These are phyloP conservation scores for Menidia beryllina DNA, from an alignment of 2,113 vertebrate species.

Conservation along the genomic window DNA sequence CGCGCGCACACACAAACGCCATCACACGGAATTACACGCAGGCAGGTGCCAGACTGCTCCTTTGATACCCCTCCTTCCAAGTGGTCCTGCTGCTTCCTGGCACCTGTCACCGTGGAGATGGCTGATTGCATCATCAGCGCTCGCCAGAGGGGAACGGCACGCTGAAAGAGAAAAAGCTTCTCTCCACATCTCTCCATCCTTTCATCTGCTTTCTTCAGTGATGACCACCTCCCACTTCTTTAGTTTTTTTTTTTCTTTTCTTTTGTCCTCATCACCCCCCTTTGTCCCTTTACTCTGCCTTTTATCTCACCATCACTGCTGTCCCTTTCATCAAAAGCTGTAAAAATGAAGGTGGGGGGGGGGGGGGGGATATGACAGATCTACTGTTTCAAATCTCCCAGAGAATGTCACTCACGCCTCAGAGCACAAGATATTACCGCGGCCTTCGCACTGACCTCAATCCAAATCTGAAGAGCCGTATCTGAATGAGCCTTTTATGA, in stretches of 20 bases:
- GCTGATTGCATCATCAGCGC: constrained; percentile 79
- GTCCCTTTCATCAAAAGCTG: constrained; percentile 66
- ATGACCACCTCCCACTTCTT: constrained; percentile 41
- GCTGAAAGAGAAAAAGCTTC: constrained; percentile 67
- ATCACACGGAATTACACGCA: constrained; percentile 30
- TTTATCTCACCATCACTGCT: constrained; percentile 71
- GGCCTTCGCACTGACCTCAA: constrained; percentile 75
- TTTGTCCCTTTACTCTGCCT: constrained; percentile 53
- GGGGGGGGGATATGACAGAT: constrained; percentile 56
- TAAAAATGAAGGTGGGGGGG: constrained; percentile 51
- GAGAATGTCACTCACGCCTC: constrained; percentile 67
- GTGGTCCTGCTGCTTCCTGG: constrained; percentile 74
- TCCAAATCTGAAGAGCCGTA: constrained; percentile 71
- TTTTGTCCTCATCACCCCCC: constrained; percentile 57
- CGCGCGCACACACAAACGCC: constrained; percentile 11
- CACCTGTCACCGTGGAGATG: constrained; percentile 80
- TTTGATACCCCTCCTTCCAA: constrained; percentile 73
- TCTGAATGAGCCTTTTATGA: constrained; percentile 72
- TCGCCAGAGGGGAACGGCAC: constrained; percentile 68
- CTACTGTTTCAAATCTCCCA: constrained; percentile 62
- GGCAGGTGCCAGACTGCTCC: constrained; percentile 60
- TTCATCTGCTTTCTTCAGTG: constrained; percentile 69
- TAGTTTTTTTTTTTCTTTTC: constrained; percentile 19
- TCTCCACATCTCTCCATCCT: constrained; percentile 71
- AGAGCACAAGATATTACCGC: constrained; percentile 64